Evolutionary conservation across 2,113 vertebrate genomes (phyloP), one percentile per base, ranked within the genome.

Genomic region (Ptilorrhoa leucosticta): DNA sequence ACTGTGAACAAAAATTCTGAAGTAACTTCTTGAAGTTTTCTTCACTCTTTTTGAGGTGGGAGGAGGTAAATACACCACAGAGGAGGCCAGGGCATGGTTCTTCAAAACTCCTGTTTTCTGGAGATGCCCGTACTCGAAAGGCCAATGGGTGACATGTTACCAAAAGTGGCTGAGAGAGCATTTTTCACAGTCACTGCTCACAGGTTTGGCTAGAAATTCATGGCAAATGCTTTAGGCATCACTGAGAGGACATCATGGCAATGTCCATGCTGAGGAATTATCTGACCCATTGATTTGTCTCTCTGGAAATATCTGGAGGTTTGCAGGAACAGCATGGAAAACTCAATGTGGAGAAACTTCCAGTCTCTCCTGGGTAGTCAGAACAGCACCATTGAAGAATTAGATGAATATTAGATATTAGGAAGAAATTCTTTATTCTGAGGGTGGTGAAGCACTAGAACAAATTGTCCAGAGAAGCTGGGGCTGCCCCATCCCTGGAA

Each of bases 171-270:
- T n/a, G 15, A 63, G 35, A 80, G 77, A 90, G 6, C 3, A 30
- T 77, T 72, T 87, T 80, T 72, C 56, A 51, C n/a, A n/a, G n/a
- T n/a, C n/a, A n/a, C n/a, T n/a, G n/a, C n/a, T n/a, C n/a, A n/a
- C 6, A 75, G 8, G 11, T 81, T 35, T 40, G 6, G 2, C 7
- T 11, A 31, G 45, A 51, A 93, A 48, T 9, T 44, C 12, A 12
- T 23, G 44, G 11, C 12, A 83, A 72, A 64, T 26, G 7, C 9
- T 83, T 64, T 35, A 54, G 23, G 19, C 24, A 30, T 42, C 71
- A 44, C n/a, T 0, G 0, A 57, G 47, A 53, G 28, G 42, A 58
- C 45, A 63, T 4, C 6, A 12, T 35, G 16, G 27, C 45, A 73
- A 30, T 21, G 54, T 33, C 33, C 12, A 11, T 26, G n/a, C 18